Evolutionary conservation across 2,113 vertebrate genomes (phyloP).

Genomic region (Cephalopterus ornatus): DNA sequence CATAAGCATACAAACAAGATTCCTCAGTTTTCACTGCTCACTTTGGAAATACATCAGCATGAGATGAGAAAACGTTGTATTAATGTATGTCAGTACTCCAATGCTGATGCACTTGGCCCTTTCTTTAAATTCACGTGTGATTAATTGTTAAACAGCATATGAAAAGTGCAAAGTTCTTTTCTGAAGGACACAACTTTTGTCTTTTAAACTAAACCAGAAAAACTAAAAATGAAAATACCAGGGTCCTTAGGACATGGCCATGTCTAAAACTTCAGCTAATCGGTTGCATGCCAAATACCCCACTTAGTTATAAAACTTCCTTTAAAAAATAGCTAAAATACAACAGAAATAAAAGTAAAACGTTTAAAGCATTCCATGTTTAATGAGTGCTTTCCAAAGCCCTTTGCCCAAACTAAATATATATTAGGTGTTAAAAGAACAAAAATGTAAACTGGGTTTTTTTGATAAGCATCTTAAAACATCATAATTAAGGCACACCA

Average conservation of each 20-base stretch:
- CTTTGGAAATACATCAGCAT: neutral
- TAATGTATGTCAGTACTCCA: neutral
- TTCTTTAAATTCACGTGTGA: neutral
- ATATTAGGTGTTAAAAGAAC: neutral
- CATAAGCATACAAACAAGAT: neutral
- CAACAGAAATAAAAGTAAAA: neutral
- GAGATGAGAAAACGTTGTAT: neutral
- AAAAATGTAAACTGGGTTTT: neutral
- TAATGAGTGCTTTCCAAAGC: neutral
- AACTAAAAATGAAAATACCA: neutral
- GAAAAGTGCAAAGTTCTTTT: neutral
- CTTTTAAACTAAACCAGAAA: neutral
- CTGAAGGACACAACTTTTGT: neutral
- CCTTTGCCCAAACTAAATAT: neutral
- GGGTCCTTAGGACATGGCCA: neutral
- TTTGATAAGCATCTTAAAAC: conserved; percentile 18
- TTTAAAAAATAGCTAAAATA: neutral
- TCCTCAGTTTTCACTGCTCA: neutral
- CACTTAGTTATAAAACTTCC: neutral
- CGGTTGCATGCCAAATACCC: neutral
- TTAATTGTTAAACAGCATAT: neutral
- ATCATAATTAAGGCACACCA: neutral
- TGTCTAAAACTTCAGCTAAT: neutral
- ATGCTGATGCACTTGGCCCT: neutral
- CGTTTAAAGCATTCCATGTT: neutral